These are phyloP conservation scores for Hydropotes inermis DNA, from an alignment of 2,113 vertebrate genomes.

Conservation along the genomic window DNA sequence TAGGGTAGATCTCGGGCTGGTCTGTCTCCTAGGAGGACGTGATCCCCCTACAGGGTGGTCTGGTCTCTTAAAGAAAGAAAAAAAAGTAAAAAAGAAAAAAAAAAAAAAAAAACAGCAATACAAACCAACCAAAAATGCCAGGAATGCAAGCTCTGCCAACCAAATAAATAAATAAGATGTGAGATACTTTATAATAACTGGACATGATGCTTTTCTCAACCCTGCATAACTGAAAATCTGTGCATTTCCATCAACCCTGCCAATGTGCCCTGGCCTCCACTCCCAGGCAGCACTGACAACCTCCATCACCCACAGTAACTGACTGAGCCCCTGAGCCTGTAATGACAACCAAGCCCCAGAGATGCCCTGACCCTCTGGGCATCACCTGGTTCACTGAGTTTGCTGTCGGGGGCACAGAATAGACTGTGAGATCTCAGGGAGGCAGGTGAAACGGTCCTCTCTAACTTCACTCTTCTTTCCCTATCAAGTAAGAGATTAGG, in stretches of 20 bases:
- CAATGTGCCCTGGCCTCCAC: neutral
- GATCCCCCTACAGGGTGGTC: conserved; percentile 58
- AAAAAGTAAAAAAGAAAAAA: conserved; percentile 41
- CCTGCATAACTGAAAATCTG: neutral
- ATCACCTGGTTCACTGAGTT: neutral
- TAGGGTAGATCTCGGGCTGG: neutral
- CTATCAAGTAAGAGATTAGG: neutral
- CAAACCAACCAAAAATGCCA: conserved; percentile 73
- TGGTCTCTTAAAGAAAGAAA: conserved; percentile 68
- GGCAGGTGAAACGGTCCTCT: neutral
- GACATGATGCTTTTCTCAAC: conserved; percentile 60
- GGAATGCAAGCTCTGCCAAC: conserved; percentile 75
- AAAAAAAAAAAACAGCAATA: conserved; percentile 30
- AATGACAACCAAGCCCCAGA: neutral
- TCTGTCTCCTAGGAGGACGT: conserved; percentile 17
- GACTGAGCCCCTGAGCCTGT: neutral
- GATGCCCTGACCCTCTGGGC: neutral
- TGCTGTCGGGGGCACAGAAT: neutral
- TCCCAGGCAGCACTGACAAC: neutral
- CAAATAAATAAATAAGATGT: conserved; percentile 76
- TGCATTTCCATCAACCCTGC: neutral
- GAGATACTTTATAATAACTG: conserved; percentile 67
- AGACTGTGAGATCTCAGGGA: neutral
- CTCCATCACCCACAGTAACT: neutral
- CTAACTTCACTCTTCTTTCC: neutral